These are phyloP conservation scores for Ornithorhynchus anatinus DNA, from an alignment of 2,113 vertebrate genomes.

Conservation along the genomic window DNA sequence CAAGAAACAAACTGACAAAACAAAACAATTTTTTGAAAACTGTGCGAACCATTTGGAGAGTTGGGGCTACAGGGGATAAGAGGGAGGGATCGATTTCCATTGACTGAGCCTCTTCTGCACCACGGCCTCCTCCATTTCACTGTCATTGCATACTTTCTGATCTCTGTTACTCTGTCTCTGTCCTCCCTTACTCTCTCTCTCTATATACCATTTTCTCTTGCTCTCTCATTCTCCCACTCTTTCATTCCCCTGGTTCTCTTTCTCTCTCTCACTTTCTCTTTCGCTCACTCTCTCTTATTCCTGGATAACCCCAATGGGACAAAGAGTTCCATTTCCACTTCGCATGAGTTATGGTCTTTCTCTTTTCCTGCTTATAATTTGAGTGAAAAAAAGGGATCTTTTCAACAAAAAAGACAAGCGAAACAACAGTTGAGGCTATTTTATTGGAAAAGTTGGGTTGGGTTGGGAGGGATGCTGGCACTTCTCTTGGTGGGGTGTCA, in stretches of 20 bases:
- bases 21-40: too few species aligned
- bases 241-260: too few species aligned
- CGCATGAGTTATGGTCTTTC: slow-evolving; percentile 36
- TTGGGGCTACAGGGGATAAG: too few species aligned
- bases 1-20: neutral
- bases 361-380: slow-evolving; percentile 51
- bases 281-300: slow-evolving; percentile 27
- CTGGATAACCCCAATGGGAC: slow-evolving; percentile 15
- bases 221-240: neutral
- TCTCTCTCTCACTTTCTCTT: too few species aligned
- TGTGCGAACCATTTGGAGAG: too few species aligned
- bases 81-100: neutral
- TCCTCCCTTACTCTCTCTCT: slow-evolving; percentile 23
- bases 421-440: too few species aligned
- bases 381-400: slow-evolving; percentile 59
- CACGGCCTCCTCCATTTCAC: neutral
- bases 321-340: slow-evolving; percentile 29
- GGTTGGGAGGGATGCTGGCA: slow-evolving; percentile 38
- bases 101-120: neutral
- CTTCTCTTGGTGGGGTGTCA: slow-evolving; percentile 28
- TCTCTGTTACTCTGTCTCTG: neutral
- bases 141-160: neutral
- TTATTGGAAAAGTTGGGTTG: slow-evolving; percentile 62
- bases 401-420: slow-evolving; percentile 63
- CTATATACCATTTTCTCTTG: slow-evolving; percentile 11